Evolutionary conservation across 2,888 invertebrate genomes (phyloP), one percentile per base, ranked within the genome.

Genomic region (Dexiosoma caninum): DNA sequence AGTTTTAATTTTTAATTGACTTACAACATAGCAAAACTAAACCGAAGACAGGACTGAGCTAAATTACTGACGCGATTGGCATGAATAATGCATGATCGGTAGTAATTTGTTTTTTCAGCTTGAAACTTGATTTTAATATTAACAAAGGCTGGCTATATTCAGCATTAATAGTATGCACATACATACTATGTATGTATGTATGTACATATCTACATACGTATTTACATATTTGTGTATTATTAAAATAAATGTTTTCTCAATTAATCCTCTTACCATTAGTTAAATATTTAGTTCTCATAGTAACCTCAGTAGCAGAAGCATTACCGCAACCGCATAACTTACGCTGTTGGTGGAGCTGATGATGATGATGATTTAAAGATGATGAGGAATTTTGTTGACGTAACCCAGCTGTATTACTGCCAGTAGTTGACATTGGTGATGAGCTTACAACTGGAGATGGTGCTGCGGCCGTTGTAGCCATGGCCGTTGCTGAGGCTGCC

Each of bases 291-390:
- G 84, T 85, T 85, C 83, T 85, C 81, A 78, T 78, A 51, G 72
- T 81, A 44, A 79, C 74, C 55, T 80, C 80, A 44, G 80, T 46
- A 59, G 85, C 82, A 32, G 84, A 84, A 76, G 84, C 84, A 67
- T 84, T 83, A 40, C 86, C 86, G 80, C 85, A 86, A 75, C 86
- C 85, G 71, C 86, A 86, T 62, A 85, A 83, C 81, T 83, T 84
- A 57, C 84, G 85, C 66, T 85, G 85, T 49, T 85, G 84, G 67
- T 82, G 77, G 14, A 81, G 83, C 30, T 84, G 83, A 12, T 78
- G 78, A 23, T 78, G 81, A 27, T 85, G 85, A 16, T 85, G 82
- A 82, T 82, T 86, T 74, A 59, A 77, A 5, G 78, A 35, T 77
- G 82, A 27, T 40, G 84, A 78, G 55, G 83, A 82, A 51, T 78